These are phyloP conservation scores for Sebastiscus tertius DNA, from an alignment of 2,797 vertebrate genomes.

Conservation along the genomic window DNA sequence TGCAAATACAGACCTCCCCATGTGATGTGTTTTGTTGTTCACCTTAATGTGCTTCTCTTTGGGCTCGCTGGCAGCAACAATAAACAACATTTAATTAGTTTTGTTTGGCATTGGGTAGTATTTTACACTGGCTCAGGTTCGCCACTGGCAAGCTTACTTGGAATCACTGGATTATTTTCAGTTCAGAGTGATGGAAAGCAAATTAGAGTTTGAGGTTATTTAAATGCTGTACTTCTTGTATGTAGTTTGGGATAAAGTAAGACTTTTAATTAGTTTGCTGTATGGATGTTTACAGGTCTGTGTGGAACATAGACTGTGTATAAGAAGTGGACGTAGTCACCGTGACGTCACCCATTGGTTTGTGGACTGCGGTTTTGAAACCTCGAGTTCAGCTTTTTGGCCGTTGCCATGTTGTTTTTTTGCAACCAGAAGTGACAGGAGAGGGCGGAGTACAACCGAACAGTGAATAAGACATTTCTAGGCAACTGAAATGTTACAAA, in stretches of 20 bases:
- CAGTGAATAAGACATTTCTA: too few species aligned
- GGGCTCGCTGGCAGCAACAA: conserved; percentile 54
- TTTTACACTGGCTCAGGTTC: conserved; percentile 47
- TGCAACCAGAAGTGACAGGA: too few species aligned
- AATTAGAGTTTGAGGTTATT: conserved; percentile 30
- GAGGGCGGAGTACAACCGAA: too few species aligned
- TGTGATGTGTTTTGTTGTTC: conserved; percentile 29
- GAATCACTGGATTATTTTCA: conserved; percentile 51
- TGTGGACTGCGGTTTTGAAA: too few species aligned
- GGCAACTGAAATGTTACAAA: too few species aligned
- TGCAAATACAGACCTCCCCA: conserved; percentile 21
- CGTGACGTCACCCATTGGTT: too few species aligned
- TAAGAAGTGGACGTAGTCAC: too few species aligned
- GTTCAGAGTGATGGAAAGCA: conserved; percentile 28
- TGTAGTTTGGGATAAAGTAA: background rate
- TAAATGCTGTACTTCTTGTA: conserved; percentile 5
- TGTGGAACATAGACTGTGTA: background rate
- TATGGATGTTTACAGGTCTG: background rate
- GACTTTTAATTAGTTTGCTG: conserved; percentile 13
- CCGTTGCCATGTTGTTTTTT: too few species aligned
- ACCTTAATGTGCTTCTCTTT: conserved; percentile 48
- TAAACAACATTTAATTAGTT: conserved; percentile 67
- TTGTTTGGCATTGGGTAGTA: conserved; percentile 44
- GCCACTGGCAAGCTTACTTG: conserved; percentile 51
- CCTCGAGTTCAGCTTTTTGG: too few species aligned